Base-by-base conservation (phyloP, 2,113 vertebrate species). In the Petroica traversi region DNA sequence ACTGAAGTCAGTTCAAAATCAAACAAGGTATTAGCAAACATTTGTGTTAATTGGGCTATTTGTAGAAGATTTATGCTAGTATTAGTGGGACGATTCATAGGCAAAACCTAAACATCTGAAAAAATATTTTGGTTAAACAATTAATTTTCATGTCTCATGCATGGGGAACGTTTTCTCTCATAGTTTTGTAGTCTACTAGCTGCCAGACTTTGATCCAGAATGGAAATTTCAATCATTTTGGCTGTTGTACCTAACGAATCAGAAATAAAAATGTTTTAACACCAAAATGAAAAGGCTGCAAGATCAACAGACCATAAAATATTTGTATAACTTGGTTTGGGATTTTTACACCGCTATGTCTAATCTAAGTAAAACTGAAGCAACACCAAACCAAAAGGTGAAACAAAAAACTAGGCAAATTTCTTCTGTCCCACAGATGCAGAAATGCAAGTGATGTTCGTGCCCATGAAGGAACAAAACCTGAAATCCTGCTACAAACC, bases 181-280 rank as follows among this genome's bases (percentile, higher is more conserved):
- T 6, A 57, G 69, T 63, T 89, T 74, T 77, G 49, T 36, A 85
- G 64, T 55, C 46, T 63, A 23, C 28, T 43, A 63, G 57, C 48
- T 94, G 81, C 48, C 64, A 89, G 82, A 66, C 68, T 90, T 82
- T 80, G 28, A 81, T 61, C 34, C 52, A 68, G 49, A 89, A 93
- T 19, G 78, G 67, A 88, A 88, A 76, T 83, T 92, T 90, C 67
- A 90, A 68, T 73, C 4, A 58, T 61, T 88, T 57, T 82, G 66
- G 78, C 74, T 88, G 72, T 85, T 1, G 0, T n/a, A 78, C 41
- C n/a, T 33, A 76, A 74, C 0, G 0, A 94, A 95, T 93, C 77
- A 91, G 84, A 91, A 96, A 89, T 57, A 75, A 77, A 94, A 89
- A 83, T 28, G 67, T 85, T 93, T 83, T 66, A 92, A 88, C 49